Conservation (phyloP, 2,888 invertebrate genomes). For the Sepioteuthis lessoniana region DNA sequence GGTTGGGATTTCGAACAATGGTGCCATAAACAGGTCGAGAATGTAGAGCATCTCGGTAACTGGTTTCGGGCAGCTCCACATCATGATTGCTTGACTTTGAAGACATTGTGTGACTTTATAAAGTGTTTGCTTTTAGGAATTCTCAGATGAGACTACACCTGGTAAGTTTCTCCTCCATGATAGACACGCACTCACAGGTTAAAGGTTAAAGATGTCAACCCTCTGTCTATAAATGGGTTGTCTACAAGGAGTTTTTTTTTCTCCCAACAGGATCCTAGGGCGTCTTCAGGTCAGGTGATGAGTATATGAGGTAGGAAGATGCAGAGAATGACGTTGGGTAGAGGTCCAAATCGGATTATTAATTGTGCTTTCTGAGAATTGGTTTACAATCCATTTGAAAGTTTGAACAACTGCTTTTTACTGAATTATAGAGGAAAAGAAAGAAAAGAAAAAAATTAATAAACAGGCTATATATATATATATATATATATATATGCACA, state of each 20-base stretch:
- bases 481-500: no score
- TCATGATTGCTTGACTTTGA: not conserved
- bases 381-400: not conserved
- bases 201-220: not conserved
- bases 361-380: not conserved
- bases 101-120: not conserved
- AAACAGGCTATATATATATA: no score
- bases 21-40: not conserved
- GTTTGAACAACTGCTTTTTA: not conserved
- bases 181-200: not conserved
- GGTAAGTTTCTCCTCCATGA: not conserved
- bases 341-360: not conserved
- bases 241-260: not conserved
- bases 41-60: not conserved
- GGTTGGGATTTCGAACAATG: not conserved
- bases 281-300: not conserved
- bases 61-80: not conserved
- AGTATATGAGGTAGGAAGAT: not conserved
- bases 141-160: not conserved
- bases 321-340: not conserved
- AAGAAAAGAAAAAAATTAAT: not conserved
- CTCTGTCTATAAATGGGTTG: no score
- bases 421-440: not conserved
- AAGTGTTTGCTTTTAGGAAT: not conserved
- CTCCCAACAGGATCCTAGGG: not conserved